phyloP scores from a whole-genome alignment of 2,113 vertebrate species.

The Aythya baeri region DNA sequence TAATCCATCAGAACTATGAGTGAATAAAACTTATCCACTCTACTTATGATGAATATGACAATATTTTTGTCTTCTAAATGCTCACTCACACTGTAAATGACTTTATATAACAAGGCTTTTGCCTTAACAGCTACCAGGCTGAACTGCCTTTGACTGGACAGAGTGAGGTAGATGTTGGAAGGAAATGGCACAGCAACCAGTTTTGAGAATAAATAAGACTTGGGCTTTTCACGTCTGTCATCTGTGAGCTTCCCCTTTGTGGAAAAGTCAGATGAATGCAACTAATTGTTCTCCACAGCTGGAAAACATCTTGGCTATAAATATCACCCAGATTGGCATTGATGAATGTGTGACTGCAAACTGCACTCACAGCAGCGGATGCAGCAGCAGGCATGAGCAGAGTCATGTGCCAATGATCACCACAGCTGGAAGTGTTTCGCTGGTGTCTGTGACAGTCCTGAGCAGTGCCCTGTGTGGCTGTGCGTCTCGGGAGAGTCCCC shows the following conservation, averaged over 20 bases:
- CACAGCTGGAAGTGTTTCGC: conserved; percentile 72
- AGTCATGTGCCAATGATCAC: conserved; percentile 75
- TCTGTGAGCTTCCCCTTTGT: background rate
- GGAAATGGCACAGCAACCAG: background rate
- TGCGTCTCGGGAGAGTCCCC: conserved; percentile 75
- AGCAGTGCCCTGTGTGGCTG: conserved; percentile 79
- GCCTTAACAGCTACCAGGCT: background rate
- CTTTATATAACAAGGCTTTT: background rate
- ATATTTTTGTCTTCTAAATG: background rate
- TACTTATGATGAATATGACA: background rate
- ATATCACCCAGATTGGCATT: conserved; percentile 82
- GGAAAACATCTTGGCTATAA: conserved; percentile 80
- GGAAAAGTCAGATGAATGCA: conserved; percentile 1
- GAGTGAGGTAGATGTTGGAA: background rate
- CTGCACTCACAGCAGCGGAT: conserved; percentile 81
- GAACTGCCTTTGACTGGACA: background rate
- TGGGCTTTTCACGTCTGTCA: background rate
- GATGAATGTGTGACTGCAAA: conserved; percentile 81
- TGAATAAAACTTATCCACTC: background rate
- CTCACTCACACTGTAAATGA: background rate
- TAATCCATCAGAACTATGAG: background rate
- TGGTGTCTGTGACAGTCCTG: conserved; percentile 82
- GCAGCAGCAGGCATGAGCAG: conserved; percentile 77
- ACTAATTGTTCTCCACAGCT: conserved; percentile 73
- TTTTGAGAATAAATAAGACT: background rate